Evolutionary conservation across 2,888 invertebrate genomes (phyloP), one percentile per base, ranked within the genome.

Genomic region (Cactoblastis cactorum): DNA sequence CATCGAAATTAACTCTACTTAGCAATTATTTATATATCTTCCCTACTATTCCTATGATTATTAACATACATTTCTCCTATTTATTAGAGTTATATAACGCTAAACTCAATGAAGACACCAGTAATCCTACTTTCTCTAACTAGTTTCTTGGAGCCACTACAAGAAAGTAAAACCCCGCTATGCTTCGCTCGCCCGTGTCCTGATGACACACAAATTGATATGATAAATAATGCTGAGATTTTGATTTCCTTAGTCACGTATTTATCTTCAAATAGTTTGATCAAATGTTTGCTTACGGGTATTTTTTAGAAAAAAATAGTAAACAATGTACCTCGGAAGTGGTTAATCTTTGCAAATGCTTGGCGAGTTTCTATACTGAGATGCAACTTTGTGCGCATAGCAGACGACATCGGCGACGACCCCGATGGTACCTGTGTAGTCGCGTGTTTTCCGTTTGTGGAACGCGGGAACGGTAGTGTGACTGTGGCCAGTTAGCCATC

Each of bases 161-260:
- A 84, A 83, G 89, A 89, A 89, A 89, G 88, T 88, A 88, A 88
- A 89, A 88, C 85, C 80, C 85, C 84, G 84, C 86, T 84, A 84
- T 80, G 83, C 80, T 74, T 78, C 77, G 80, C 80, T 80, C 78
- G 80, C 79, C 81, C 74, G 83, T 81, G 86, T 86, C 87, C 88
- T 85, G 87, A 79, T 88, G 83, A 86, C 88, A 87, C 76, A 86
- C 83, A 86, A 82, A 79, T 80, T 74, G 76, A 65, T 70, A 74
- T 80, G 75, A 77, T 83, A 79, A 79, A 79, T 78, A 77, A 82
- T 82, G 76, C 80, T 75, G 72, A 77, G 71, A 78, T 76, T 70
- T 65, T 65, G 62, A 71, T 71, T 66, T 69, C 59, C 61, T 57
- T 52, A 63, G 59, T 51, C 35, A 37, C 47, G 54, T 53, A 47